These are phyloP conservation scores for Darevskia nairensis DNA, from an alignment of 2,797 vertebrate genomes.

Conservation along the genomic window DNA sequence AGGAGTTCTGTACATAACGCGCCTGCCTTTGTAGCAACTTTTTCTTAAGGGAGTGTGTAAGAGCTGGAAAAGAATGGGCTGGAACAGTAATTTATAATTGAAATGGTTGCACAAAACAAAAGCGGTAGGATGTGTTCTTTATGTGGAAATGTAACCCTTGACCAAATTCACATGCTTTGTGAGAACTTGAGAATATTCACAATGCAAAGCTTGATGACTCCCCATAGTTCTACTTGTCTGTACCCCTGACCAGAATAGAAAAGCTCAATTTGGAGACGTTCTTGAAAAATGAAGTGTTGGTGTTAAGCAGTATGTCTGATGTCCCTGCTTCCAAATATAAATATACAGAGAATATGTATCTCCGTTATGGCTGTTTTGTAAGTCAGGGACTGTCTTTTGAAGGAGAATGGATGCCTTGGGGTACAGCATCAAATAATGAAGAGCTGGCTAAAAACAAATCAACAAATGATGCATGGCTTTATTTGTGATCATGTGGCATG, in stretches of 20 bases:
- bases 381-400: slow-evolving; percentile 51
- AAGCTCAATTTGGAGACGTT: slow-evolving; percentile 36
- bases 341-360: slow-evolving; percentile 11
- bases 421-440: slow-evolving; percentile 63
- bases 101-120: not conserved
- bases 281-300: slow-evolving; percentile 48
- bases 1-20: not conserved
- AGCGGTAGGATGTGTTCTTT: not conserved
- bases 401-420: slow-evolving; percentile 54
- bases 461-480: slow-evolving; percentile 68
- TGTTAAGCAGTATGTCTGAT: slow-evolving; percentile 25
- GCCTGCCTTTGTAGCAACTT: not conserved
- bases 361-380: slow-evolving; percentile 27
- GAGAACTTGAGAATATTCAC: slow-evolving; percentile 56
- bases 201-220: slow-evolving; percentile 57
- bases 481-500: slow-evolving; percentile 46
- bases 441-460: slow-evolving; percentile 68
- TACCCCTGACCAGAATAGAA: slow-evolving; percentile 22
- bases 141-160: slow-evolving; percentile 5
- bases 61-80: not conserved
- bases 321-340: slow-evolving; percentile 43
- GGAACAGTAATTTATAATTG: not conserved
- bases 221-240: slow-evolving; percentile 33
- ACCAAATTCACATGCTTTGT: slow-evolving; percentile 35
- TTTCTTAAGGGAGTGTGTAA: not conserved